Base-by-base conservation (phyloP, 2,113 vertebrate species). In the Equus quagga region DNA sequence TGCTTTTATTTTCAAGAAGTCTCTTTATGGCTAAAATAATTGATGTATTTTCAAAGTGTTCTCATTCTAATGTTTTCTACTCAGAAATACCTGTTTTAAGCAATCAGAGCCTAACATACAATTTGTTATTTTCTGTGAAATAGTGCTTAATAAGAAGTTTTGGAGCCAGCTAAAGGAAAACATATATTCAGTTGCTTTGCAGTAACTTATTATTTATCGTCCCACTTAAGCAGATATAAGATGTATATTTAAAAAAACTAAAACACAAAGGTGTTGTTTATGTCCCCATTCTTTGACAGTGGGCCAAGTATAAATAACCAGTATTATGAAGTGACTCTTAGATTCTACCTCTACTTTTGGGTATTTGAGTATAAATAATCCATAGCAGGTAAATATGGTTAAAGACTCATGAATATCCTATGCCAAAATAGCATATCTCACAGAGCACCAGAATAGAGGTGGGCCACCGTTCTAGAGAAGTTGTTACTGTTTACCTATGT, bases 1-100 rank as follows among this genome's bases (percentile, higher is more conserved):
- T 97, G 96, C 79, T 92, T 97, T 98, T 91, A 97, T 93, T 98
- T 92, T 94, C 51, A 87, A 79, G 54, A 96, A 94, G 90, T 58
- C 44, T 83, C 79, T 95, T 95, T 97, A 90, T 92, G 58, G 73
- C 28, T 89, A 86, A 95, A 96, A 89, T 91, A 98, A 97, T 64
- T 91, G 87, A 90, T 84, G 65, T 31, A 58, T 95, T 89, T 98
- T 86, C 64, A 83, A 97, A 70, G 75, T 88, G 75, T 93, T 92
- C 83, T 87, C 56, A 72, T 92, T 91, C 60, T 73, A 92, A 92
- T 95, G 13, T 67, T 85, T 98, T 94, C 82, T 96, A 21, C 46
- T 89, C 78, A 90, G 58, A 97, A 93, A 87, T 93, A 93, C 44
- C 86, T 87, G 67, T 94, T 93, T 93, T 93, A 95, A 96, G 58